phyloP scores from a whole-genome alignment of 1,140 invertebrate genomes.

The Chionoecetes opilio region DNA sequence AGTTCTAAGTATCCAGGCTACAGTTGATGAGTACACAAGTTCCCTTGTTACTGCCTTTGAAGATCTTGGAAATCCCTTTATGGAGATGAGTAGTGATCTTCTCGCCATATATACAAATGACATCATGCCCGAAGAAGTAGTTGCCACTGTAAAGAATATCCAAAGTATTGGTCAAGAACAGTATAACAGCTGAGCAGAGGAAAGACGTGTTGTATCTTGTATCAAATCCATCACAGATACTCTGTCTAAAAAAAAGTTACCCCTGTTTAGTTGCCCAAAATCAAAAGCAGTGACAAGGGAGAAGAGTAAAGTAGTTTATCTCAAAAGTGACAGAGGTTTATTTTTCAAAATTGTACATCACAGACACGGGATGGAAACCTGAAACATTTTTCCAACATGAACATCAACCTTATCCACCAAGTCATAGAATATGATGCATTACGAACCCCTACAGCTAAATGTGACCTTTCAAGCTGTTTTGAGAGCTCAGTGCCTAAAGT shows the following conservation, averaged over 20 bases:
- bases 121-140: neutral
- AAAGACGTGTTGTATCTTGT: no score
- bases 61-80: no score
- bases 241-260: neutral
- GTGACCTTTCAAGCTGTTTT: neutral
- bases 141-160: conserved; percentile 13
- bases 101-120: neutral
- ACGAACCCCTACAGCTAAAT: neutral
- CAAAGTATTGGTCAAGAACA: no score
- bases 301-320: no score
- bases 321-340: neutral
- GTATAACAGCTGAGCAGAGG: no score
- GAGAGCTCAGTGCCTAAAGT: neutral
- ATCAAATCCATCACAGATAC: no score
- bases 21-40: neutral
- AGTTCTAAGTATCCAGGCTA: neutral
- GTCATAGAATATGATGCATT: neutral
- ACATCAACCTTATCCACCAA: neutral
- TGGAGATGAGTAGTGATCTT: neutral
- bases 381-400: neutral
- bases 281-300: neutral
- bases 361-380: neutral
- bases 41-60: neutral
- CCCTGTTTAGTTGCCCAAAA: neutral
- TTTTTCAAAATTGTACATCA: neutral